These are phyloP conservation scores for Drosophila melanica DNA, from an alignment of 1,140 invertebrate genomes.

Conservation along the genomic window DNA sequence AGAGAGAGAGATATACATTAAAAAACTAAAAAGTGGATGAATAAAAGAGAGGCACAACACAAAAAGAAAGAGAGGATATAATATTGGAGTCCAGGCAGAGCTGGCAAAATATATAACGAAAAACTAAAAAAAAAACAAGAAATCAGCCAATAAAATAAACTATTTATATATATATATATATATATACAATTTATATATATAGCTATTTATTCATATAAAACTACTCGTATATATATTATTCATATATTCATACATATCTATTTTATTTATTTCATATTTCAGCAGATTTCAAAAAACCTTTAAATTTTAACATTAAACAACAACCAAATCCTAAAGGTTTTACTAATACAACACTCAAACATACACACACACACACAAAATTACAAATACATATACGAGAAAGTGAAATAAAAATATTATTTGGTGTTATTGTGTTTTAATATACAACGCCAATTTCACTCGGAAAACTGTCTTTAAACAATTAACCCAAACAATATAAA, in stretches of 20 bases:
- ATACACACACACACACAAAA: constrained; percentile 30
- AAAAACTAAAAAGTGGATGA: too few species aligned
- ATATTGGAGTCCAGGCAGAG: constrained; percentile 16
- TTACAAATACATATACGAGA: constrained; percentile 28
- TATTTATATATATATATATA: constrained; percentile 32
- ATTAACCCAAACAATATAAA: too few species aligned
- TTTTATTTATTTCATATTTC: constrained; percentile 44
- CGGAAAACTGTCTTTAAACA: not conserved
- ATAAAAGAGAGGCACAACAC: not conserved
- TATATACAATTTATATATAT: constrained; percentile 11
- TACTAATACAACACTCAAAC: constrained; percentile 2
- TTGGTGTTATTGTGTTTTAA: constrained; percentile 67
- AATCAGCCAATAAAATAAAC: constrained; percentile 41
- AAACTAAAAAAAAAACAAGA: constrained; percentile 6
- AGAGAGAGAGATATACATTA: constrained; percentile 4
- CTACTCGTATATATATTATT: constrained; percentile 24
- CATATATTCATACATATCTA: constrained; percentile 18
- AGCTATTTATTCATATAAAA: constrained; percentile 46
- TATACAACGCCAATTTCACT: constrained; percentile 35
- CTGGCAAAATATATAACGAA: constrained; percentile 3
- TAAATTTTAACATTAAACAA: constrained; percentile 24
- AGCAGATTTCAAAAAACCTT: constrained; percentile 25
- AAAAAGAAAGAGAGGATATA: not conserved
- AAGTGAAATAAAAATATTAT: constrained; percentile 65
- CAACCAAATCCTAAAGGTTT: constrained; percentile 16